phyloP scores from a whole-genome alignment of 1,140 invertebrate genomes.

The Myzus persicae region DNA sequence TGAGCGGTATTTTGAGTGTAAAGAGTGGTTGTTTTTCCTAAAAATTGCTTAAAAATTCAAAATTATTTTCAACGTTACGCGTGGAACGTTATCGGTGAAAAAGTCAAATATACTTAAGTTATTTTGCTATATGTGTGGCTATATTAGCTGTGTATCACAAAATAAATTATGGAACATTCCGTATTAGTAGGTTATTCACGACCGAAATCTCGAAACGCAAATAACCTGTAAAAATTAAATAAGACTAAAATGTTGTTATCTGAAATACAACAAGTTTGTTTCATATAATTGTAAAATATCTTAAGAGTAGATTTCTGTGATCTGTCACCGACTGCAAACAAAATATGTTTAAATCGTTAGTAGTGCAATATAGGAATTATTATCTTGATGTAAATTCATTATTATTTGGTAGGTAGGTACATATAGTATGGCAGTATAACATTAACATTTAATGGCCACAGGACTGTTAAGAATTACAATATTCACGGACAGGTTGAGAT shows the following conservation, averaged over 20 bases:
- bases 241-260: not conserved
- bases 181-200: not conserved
- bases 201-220: not conserved
- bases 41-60: not conserved
- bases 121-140: not conserved
- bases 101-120: not conserved
- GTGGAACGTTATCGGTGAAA: not conserved
- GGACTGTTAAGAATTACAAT: not conserved
- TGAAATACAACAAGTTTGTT: not conserved
- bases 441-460: not conserved
- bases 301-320: not conserved
- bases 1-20: not conserved
- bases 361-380: not conserved
- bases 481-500: not conserved
- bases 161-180: not conserved
- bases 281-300: not conserved
- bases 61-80: not conserved
- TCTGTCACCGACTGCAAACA: not conserved
- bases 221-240: not conserved
- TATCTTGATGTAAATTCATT: not conserved
- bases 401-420: not conserved
- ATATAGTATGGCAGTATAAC: not conserved
- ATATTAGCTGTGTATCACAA: not conserved
- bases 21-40: not conserved
- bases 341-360: not conserved